phyloP scores from a whole-genome alignment of 2,113 vertebrate species.

The Mormyrus iriodes region DNA sequence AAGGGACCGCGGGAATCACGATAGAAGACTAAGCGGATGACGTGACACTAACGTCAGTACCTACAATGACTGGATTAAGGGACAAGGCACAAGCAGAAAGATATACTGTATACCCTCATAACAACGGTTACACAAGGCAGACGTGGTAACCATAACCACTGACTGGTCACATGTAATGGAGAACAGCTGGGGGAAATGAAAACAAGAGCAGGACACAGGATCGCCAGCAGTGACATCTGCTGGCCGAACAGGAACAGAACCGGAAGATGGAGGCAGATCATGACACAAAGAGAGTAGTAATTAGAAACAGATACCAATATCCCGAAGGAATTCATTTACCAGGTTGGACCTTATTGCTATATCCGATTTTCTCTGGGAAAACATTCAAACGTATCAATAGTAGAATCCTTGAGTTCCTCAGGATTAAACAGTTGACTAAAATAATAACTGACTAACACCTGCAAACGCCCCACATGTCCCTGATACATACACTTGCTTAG shows the following conservation, averaged over 20 bases:
- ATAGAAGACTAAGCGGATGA: too few relatives aligned
- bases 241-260: not conserved
- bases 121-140: too few relatives aligned
- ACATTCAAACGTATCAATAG: not conserved
- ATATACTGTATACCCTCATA: too few relatives aligned
- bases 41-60: too few relatives aligned
- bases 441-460: not conserved
- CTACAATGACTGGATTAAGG: too few relatives aligned
- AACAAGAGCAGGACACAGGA: not conserved
- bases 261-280: not conserved
- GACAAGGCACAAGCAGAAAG: too few relatives aligned
- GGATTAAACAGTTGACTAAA: not conserved
- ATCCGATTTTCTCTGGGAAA: not conserved
- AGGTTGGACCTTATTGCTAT: not conserved
- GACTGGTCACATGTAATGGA: not conserved
- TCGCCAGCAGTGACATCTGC: not conserved
- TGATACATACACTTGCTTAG: not conserved
- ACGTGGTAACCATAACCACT: not conserved
- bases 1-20: too few relatives aligned
- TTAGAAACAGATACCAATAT: not conserved
- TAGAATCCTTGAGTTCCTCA: not conserved
- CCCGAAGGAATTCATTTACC: not conserved
- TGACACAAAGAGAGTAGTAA: not conserved
- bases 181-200: not conserved
- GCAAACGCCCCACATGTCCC: not conserved